phyloP scores from a whole-genome alignment of 2,888 invertebrate species.

The Phalera bucephala region DNA sequence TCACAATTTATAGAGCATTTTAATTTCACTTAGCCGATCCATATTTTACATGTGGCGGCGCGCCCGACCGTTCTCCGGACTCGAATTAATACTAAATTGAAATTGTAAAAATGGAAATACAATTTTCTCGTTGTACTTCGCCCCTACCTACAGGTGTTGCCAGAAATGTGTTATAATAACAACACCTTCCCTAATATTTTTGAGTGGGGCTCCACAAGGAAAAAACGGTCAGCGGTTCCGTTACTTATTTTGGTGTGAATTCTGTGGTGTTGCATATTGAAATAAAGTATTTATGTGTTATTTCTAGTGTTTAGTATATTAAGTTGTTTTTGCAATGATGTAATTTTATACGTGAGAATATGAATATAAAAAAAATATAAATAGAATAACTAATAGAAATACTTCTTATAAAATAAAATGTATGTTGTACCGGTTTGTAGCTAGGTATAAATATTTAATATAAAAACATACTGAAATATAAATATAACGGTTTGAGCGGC shows the following conservation, averaged over 20 bases:
- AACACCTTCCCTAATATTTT: constrained; percentile 64
- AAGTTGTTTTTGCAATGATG: too few relatives aligned
- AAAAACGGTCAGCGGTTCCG: constrained; percentile 30
- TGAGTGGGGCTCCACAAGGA: constrained; percentile 34
- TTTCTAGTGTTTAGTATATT: too few relatives aligned
- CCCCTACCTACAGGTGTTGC: constrained; percentile 66
- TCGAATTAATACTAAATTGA: constrained; percentile 83
- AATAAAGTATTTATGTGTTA: too few relatives aligned
- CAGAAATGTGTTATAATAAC: constrained; percentile 69
- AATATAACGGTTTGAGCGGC: too few relatives aligned
- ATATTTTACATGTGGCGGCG: constrained; percentile 83
- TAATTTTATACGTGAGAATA: too few relatives aligned
- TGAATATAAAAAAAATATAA: too few relatives aligned
- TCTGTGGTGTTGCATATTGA: not conserved
- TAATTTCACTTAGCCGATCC: constrained; percentile 83
- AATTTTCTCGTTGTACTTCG: constrained; percentile 75
- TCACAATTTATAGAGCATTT: constrained; percentile 83
- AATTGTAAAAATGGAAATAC: constrained; percentile 83
- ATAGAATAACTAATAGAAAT: too few relatives aligned
- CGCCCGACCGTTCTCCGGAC: constrained; percentile 73
- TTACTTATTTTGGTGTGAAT: constrained; percentile 19
- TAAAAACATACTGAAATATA: too few relatives aligned
- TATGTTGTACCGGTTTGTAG: too few relatives aligned
- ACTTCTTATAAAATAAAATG: too few relatives aligned
- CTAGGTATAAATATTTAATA: too few relatives aligned